phyloP scores from a whole-genome alignment of 2,797 vertebrate genomes.

The Lophotriccus pileatus region DNA sequence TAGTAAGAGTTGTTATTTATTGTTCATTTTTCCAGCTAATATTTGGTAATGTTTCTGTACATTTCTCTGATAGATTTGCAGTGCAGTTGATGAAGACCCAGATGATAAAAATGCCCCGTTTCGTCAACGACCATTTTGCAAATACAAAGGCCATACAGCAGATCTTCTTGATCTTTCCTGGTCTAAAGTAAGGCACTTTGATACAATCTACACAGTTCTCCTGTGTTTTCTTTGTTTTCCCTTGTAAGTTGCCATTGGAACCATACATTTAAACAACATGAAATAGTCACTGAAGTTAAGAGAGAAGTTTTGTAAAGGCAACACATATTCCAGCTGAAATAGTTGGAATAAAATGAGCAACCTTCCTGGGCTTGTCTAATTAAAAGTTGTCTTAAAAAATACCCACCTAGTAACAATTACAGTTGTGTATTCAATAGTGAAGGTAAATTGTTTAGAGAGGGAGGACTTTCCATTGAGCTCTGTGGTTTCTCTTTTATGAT shows the following conservation, averaged over 20 bases:
- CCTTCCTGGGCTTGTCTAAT: neutral
- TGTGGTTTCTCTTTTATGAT: neutral
- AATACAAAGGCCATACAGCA: constrained; percentile 99
- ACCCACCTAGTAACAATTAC: neutral
- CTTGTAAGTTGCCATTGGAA: neutral
- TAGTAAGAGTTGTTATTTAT: neutral
- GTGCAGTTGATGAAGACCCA: constrained; percentile 88
- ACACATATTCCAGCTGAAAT: neutral
- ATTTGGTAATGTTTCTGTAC: neutral
- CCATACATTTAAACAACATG: neutral
- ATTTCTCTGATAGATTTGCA: constrained; percentile 77
- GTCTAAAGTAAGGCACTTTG: constrained; percentile 87
- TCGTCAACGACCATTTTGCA: constrained; percentile 94
- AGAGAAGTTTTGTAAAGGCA: neutral
- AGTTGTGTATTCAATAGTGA: neutral
- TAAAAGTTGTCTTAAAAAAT: neutral
- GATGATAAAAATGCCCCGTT: constrained; percentile 94
- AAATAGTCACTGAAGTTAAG: neutral
- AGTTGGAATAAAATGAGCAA: neutral
- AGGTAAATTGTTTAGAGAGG: neutral
- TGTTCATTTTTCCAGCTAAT: neutral
- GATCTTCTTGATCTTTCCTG: constrained; percentile 97
- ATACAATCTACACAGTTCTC: neutral
- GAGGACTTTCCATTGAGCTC: neutral
- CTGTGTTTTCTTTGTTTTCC: neutral